These are phyloP conservation scores for Intellagama lesueurii DNA, from an alignment of 2,797 vertebrate genomes.

Conservation along the genomic window DNA sequence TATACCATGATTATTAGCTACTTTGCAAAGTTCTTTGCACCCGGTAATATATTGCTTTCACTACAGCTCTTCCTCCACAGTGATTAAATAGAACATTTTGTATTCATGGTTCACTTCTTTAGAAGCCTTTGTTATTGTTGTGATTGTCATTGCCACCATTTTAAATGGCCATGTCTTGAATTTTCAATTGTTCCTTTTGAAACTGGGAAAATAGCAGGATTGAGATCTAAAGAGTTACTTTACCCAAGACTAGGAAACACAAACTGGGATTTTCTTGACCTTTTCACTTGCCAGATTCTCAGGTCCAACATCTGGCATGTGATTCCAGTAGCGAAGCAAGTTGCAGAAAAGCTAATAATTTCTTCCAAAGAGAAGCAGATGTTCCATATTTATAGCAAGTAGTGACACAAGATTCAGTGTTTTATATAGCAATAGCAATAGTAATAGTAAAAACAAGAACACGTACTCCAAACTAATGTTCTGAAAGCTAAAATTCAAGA, in stretches of 20 bases:
- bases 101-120: constrained; percentile 1
- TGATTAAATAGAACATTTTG: background rate
- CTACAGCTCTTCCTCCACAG: background rate
- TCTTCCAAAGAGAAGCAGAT: no score
- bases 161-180: background rate
- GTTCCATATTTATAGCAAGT: no score
- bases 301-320: no score
- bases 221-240: background rate
- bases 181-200: background rate
- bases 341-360: no score
- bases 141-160: background rate
- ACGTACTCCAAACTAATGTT: no score
- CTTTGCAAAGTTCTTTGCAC: background rate
- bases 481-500: no score
- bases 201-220: background rate
- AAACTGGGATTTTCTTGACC: background rate
- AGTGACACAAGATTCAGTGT: no score
- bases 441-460: no score
- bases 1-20: background rate
- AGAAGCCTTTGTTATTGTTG: background rate
- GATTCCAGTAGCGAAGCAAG: no score
- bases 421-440: no score
- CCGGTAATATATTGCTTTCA: background rate
- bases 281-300: no score
- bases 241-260: background rate